A percentile compares a stretch with the other conserved stretches of the same genome.
Conservation (phyloP, 2,888 invertebrate genomes). For the Sphaeridia pumilis region DNA sequence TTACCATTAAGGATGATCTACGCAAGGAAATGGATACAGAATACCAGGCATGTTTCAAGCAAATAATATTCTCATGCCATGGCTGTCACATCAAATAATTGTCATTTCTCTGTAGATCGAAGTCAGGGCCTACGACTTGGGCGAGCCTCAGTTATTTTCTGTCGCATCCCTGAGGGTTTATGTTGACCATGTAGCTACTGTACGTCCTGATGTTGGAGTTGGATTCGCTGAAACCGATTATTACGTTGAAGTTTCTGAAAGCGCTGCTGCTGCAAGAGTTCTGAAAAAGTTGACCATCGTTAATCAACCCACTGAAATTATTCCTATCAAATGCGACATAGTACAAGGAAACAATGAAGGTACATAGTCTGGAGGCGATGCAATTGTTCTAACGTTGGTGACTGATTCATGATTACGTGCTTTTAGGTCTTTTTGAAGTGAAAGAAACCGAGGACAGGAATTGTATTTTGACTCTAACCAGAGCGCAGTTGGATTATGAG, state of each 20-base stretch:
- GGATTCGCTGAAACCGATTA: constrained; percentile 81
- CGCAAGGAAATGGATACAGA: constrained; percentile 75
- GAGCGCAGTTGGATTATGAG: constrained; percentile 60
- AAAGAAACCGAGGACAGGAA: constrained; percentile 66
- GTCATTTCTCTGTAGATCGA: too few species aligned
- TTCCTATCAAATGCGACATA: constrained; percentile 65
- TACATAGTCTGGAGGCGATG: constrained; percentile 40
- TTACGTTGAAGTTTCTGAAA: constrained; percentile 69
- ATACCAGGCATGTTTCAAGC: constrained; percentile 52
- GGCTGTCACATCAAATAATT: too few species aligned
- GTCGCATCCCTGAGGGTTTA: constrained; percentile 69
- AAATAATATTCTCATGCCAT: not conserved
- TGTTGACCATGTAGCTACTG: constrained; percentile 66
- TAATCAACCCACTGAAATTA: constrained; percentile 55
- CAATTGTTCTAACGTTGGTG: too few species aligned
- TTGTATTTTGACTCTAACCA: constrained; percentile 63
- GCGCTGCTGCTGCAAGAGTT: constrained; percentile 53
- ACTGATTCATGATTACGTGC: too few species aligned
- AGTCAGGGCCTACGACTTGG: constrained; percentile 73
- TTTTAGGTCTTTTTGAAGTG: constrained; percentile 56
- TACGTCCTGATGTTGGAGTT: constrained; percentile 59
- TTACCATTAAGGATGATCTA: constrained; percentile 69
- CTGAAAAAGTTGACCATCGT: constrained; percentile 61
- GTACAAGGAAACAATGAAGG: constrained; percentile 63
- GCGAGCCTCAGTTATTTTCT: constrained; percentile 70